Base-by-base conservation (phyloP, 2,797 vertebrate species). In the Melanogrammus aeglefinus region DNA sequence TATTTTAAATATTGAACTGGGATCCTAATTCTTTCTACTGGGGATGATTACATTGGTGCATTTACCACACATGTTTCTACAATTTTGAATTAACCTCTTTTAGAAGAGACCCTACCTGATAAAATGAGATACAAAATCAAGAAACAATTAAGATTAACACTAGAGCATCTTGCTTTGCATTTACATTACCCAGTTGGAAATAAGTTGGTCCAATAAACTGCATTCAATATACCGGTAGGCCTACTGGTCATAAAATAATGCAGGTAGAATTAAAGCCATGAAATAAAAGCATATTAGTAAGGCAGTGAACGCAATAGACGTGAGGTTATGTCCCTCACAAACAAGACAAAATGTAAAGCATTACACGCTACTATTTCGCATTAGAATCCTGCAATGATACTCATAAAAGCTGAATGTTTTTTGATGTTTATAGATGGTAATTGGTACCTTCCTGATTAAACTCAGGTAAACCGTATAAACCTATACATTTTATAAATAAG, bases 131-230 rank as follows among this genome's bases (percentile, higher is more conserved):
- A 69, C 1, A 24, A 69, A 69, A 69, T 69, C 63, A 69, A 69
- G 63, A 27, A 69, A 69, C 21, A 44, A 47, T 14, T 44, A 51
- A 9, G 21, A 69, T 27, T 63, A 63, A 69, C 24, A 27, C 63
- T 27, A 10, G 21, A 69, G 4, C n/a, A 69, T 69, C 21, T 63
- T 63, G 57, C 57, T 63, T 24, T 63, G 76, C 79, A 80, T 80
- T 69, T 77, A 78, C 57, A 39, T 35, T 76, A 77, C 80, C 77
- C 86, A 84, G 86, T 77, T 81, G 77, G 86, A 74, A 75, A 80
- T 5, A 76, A 72, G 76, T 88, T 91, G 91, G 90, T 92, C 90
- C 92, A 78, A 88, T 35, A 73, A 80, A 80, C 75, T 79, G 74
- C 33, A 75, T 47, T 69, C 14, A 66, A 75, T 74, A 82, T 75